Evolutionary conservation across 2,113 vertebrate genomes (phyloP).

Genomic region (Phoxinus phoxinus): DNA sequence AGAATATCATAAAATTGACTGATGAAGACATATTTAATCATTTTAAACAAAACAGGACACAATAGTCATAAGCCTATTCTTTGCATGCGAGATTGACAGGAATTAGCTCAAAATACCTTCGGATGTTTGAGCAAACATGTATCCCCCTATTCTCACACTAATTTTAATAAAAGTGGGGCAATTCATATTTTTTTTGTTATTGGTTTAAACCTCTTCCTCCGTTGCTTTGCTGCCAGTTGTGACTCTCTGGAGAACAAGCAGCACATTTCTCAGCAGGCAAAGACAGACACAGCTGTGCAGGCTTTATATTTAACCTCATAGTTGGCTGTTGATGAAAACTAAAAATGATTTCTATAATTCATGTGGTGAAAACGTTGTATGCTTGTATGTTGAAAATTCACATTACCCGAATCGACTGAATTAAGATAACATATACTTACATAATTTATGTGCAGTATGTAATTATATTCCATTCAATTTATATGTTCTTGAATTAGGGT

Average conservation of each 20-base stretch:
- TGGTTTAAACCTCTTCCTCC: conserved; percentile 56
- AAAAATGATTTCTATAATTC: conserved; percentile 33
- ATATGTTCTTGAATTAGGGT: neutral
- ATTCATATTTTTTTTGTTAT: conserved; percentile 65
- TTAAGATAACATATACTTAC: neutral
- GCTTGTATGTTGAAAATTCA: neutral
- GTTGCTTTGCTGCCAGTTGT: conserved; percentile 59
- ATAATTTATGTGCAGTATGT: neutral
- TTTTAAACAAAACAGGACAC: neutral
- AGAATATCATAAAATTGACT: neutral
- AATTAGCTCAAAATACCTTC: neutral
- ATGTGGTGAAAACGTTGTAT: conserved; percentile 3
- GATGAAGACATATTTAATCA: neutral
- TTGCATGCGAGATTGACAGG: neutral
- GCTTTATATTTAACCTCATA: conserved; percentile 27
- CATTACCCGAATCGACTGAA: neutral
- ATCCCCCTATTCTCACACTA: conserved; percentile 52
- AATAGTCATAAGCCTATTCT: neutral
- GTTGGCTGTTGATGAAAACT: conserved; percentile 33
- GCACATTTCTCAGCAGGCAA: conserved; percentile 42
- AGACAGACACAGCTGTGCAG: conserved; percentile 36
- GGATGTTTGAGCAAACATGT: conserved; percentile 33
- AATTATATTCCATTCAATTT: neutral
- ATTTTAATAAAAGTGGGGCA: conserved; percentile 71
- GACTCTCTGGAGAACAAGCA: conserved; percentile 60